Base-by-base conservation (phyloP, 2,888 invertebrate species). In the Danaus chrysippus region DNA sequence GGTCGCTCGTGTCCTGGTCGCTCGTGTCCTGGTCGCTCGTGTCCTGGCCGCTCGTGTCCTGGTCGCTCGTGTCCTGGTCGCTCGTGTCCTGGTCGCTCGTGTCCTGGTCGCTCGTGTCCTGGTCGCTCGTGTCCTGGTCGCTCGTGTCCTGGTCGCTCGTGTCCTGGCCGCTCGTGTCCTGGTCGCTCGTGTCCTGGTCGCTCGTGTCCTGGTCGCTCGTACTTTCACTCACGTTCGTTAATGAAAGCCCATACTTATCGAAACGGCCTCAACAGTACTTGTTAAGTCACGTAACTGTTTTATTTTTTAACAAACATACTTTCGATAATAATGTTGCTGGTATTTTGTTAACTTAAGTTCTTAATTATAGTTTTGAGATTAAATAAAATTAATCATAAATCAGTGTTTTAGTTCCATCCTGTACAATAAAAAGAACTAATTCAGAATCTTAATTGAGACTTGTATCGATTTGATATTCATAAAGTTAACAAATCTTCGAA, bases 1-100 rank as follows among this genome's bases (percentile, higher is more conserved):
- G 23, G 23, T 34, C 15, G 52, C 58, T 58, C 42, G 58, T 58
- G n/a, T n/a, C n/a, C 42, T 5, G 23, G 23, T 34, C 15, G 52
- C 58, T 58, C 42, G 58, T 58, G n/a, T n/a, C n/a, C 42, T 5
- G 23, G 23, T 34, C 15, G 52, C 58, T 58, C 42, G 58, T 58
- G n/a, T n/a, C n/a, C 42, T 5, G 23, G 23, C 8, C 15, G 52
- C 58, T 58, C 42, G 58, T 58, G n/a, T n/a, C n/a, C 42, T 5
- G 23, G 23, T 34, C 15, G 52, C 58, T 58, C 42, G 58, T 58
- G n/a, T n/a, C n/a, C 42, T 5, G 23, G 23, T 34, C 15, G 52
- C 58, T 58, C 42, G 58, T 58, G n/a, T n/a, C n/a, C 42, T 5
- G 23, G 23, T 34, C 15, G 52, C 58, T 58, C 42, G 58, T 58